Conservation (phyloP, 2,797 vertebrate species). For the Chelon labrosus region DNA sequence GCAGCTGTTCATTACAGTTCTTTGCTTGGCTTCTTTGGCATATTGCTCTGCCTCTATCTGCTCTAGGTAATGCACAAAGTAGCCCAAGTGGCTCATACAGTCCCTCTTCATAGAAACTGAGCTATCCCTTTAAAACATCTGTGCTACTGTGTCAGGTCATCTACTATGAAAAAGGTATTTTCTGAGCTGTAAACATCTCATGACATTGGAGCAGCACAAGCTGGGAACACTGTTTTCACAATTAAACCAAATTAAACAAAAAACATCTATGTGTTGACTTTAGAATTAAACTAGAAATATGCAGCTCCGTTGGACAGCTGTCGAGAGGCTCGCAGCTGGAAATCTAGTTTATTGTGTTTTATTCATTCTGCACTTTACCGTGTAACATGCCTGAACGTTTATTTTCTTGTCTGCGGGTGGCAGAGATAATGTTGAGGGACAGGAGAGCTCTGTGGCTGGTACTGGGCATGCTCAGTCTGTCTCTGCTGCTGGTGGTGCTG, state of each 20-base stretch:
- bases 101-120: no score
- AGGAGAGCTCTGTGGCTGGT: slow-evolving; percentile 73
- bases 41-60: no score
- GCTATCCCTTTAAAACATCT: no score
- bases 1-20: no score
- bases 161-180: no score
- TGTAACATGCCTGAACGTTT: neutral
- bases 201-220: neutral
- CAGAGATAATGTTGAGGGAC: slow-evolving; percentile 62
- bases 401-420: slow-evolving; percentile 22
- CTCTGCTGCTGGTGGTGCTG: slow-evolving; percentile 76
- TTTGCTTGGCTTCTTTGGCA: no score
- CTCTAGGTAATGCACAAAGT: no score
- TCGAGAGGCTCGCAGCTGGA: neutral
- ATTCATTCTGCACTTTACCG: neutral
- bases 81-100: no score
- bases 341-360: neutral
- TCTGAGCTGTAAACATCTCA: slow-evolving; percentile 4
- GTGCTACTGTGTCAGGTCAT: no score
- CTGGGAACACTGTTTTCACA: neutral
- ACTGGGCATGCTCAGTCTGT: slow-evolving; percentile 78
- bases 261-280: neutral
- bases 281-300: slow-evolving; percentile 8
- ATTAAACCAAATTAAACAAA: slow-evolving; percentile 1
- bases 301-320: neutral